phyloP scores from a whole-genome alignment of 2,113 vertebrate genomes.

The Diglossa brunneiventris region DNA sequence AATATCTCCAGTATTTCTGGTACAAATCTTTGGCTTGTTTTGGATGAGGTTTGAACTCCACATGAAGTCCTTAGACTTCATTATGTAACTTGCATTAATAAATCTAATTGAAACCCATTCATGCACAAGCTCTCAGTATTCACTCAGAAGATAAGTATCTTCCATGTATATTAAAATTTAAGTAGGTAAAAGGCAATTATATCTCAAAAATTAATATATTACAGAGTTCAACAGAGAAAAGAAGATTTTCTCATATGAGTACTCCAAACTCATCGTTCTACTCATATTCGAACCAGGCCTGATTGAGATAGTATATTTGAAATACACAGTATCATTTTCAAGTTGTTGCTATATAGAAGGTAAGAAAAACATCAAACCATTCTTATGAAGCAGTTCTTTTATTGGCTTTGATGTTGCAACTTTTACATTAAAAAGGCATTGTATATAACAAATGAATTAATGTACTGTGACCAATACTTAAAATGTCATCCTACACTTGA shows the following conservation, averaged over 20 bases:
- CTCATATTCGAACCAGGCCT: constrained; percentile 77
- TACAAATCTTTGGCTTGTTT: not conserved
- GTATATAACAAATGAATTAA: constrained; percentile 54
- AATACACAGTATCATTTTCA: not conserved
- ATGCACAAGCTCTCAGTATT: constrained; percentile 76
- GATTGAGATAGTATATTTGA: constrained; percentile 65
- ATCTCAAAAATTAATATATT: constrained; percentile 10
- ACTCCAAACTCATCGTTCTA: constrained; percentile 51
- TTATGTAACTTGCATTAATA: not conserved
- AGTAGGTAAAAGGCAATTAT: constrained; percentile 31
- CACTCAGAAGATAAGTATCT: constrained; percentile 35
- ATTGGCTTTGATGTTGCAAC: constrained; percentile 81
- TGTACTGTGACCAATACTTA: constrained; percentile 39
- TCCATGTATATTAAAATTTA: not conserved
- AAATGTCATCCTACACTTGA: constrained; percentile 58
- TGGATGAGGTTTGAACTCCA: not conserved
- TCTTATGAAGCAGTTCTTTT: constrained; percentile 70
- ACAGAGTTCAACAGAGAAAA: constrained; percentile 43
- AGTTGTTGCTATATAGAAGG: not conserved
- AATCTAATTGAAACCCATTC: constrained; percentile 68
- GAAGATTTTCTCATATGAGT: constrained; percentile 39
- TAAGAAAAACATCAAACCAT: constrained; percentile 79
- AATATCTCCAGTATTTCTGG: not conserved
- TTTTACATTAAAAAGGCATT: constrained; percentile 77
- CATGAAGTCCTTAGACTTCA: not conserved